Evolutionary conservation across 1,140 invertebrate genomes (phyloP), one percentile per base, ranked within the genome.

Genomic region (Cydia fagiglandana): DNA sequence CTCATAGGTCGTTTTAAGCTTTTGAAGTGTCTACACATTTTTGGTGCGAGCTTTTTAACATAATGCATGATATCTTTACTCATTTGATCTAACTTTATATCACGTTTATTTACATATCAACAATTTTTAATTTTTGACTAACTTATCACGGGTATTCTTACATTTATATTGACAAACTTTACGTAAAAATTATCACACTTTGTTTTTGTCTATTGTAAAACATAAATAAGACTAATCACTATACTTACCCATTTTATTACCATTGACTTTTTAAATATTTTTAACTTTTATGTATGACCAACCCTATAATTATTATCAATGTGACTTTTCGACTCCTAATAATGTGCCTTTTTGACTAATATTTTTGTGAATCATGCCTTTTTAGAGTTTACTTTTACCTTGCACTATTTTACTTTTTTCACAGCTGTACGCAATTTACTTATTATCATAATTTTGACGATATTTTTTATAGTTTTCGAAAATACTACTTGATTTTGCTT

Each of bases 381-480:
- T 68, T 68, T 7, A 68, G 0, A 20, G 7, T 28, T 64, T 64
- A 24, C n/a, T 28, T 64, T 24, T 24, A n/a, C 17, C 13, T 64
- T 28, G 15, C 28, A 30, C 20, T 12, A 64, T 64, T 28, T 64
- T 64, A 34, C 15, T n/a, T 34, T 68, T 66, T 68, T 70, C 38
- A 70, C 66, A 70, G 66, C 66, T 41, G 66, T 70, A 45, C n/a
- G 66, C 66, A 45, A 45, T 70, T 70, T 9, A 70, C 15, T 30
- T 66, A 13, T 30, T 34, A 34, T n/a, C 64, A 17, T 68, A 53
- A 53, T 53, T 53, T 53, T 53, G 15, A 53, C 17, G 4, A 53
- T 0, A n/a, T n/a, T n/a, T n/a, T n/a, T n/a, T n/a, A n/a, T n/a
- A n/a, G n/a, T n/a, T n/a, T n/a, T n/a, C n/a, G n/a, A n/a, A n/a